phyloP scores from a whole-genome alignment of 1,140 invertebrate species.

The Drosophila tropicalis region DNA sequence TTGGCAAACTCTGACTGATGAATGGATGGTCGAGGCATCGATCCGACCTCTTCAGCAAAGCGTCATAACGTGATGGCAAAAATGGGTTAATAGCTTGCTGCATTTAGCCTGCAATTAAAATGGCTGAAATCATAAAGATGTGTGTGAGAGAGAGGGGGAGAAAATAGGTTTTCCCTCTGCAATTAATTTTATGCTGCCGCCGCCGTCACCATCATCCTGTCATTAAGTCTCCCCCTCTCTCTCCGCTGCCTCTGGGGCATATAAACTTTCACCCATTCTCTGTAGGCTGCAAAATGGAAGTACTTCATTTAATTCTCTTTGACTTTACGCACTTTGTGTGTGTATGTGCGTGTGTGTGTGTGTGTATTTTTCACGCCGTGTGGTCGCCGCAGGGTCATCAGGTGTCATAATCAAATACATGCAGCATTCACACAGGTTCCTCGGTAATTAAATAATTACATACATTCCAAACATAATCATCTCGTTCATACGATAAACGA shows the following conservation, averaged over 20 bases:
- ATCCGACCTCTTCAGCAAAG: not conserved
- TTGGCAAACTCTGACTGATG: slow-evolving; percentile 4
- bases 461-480: not conserved
- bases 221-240: slow-evolving; percentile 2
- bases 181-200: slow-evolving; percentile 8
- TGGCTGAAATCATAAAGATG: slow-evolving; percentile 14
- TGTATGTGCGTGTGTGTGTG: not conserved
- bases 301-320: slow-evolving; percentile 10
- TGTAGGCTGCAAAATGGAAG: not conserved
- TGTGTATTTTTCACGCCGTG: slow-evolving; percentile 25
- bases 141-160: not conserved
- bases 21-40: not conserved
- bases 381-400: slow-evolving; percentile 33
- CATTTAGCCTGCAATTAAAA: slow-evolving; percentile 20
- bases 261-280: slow-evolving; percentile 7
- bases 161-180: slow-evolving; percentile 9
- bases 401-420: slow-evolving; percentile 59
- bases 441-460: slow-evolving; percentile 35
- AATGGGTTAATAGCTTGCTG: slow-evolving; percentile 18
- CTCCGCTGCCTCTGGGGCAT: not conserved
- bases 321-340: not conserved
- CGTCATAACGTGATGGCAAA: not conserved
- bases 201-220: slow-evolving; percentile 6
- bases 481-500: slow-evolving; percentile 1
- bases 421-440: slow-evolving; percentile 14